Percentiles rank a stretch among this genome's conserved stretches.
Evolutionary conservation across 1,140 invertebrate genomes (phyloP).

Genomic region (Pararge aegeria): DNA sequence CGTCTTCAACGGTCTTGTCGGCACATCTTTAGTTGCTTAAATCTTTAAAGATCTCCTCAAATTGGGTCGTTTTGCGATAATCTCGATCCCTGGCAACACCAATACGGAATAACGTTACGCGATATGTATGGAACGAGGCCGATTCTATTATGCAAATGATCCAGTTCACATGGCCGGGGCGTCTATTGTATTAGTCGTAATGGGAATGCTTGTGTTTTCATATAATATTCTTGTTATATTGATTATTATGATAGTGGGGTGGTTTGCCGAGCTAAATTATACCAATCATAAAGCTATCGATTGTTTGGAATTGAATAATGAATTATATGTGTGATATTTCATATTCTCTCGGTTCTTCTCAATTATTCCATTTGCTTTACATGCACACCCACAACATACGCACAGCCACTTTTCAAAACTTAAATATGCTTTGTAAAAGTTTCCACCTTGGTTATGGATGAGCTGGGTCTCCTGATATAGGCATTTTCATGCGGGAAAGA

Average conservation of each 20-base stretch:
- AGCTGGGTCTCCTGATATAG: too few species aligned
- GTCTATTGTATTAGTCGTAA: conserved; percentile 10
- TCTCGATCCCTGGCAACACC: neutral
- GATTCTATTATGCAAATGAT: conserved; percentile 26
- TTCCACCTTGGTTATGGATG: too few species aligned
- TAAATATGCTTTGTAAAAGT: too few species aligned
- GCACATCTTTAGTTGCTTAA: too few species aligned
- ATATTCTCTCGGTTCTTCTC: too few species aligned
- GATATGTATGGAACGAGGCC: conserved; percentile 11
- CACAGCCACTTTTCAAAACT: too few species aligned
- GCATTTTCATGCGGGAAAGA: too few species aligned
- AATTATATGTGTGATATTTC: too few species aligned
- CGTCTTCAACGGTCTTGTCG: too few species aligned
- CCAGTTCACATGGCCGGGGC: conserved; percentile 5
- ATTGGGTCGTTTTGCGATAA: neutral
- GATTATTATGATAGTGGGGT: neutral
- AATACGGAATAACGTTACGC: conserved; percentile 7
- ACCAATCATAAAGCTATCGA: neutral
- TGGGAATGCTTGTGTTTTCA: conserved; percentile 1
- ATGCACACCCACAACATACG: too few species aligned
- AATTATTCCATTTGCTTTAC: too few species aligned
- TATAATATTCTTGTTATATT: neutral
- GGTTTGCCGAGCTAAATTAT: neutral
- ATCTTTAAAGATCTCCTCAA: neutral
- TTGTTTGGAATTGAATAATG: neutral